Conservation (phyloP, 2,888 invertebrate genomes). For the Glaucopsyche alexis region DNA sequence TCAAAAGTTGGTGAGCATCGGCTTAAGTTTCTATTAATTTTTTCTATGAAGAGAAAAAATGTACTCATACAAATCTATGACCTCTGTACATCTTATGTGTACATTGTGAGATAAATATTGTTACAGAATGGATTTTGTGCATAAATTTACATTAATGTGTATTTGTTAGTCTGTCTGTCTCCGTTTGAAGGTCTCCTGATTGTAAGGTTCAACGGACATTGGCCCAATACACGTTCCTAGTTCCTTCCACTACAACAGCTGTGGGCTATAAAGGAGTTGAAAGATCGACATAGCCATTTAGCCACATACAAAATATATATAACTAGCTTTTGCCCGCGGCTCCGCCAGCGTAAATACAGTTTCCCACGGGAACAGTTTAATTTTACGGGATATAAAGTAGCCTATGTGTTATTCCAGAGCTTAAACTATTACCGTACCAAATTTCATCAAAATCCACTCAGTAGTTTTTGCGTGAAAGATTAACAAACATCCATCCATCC, state of each 20-base stretch:
- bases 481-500: no score
- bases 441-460: no score
- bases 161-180: conserved; percentile 24
- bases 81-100: not conserved
- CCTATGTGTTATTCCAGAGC: no score
- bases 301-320: no score
- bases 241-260: conserved; percentile 28
- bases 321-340: no score
- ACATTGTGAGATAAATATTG: conserved; percentile 23
- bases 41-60: not conserved
- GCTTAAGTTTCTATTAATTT: not conserved
- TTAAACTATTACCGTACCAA: no score
- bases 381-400: no score
- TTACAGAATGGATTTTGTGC: conserved; percentile 12
- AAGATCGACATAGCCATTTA: no score
- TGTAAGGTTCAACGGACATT: conserved; percentile 32
- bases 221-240: conserved; percentile 38
- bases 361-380: no score
- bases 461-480: no score
- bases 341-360: no score
- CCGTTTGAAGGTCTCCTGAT: not conserved
- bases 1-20: not conserved
- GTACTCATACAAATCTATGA: not conserved
- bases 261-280: no score
- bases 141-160: conserved; percentile 27